A percentile compares a stretch with the other conserved stretches of the same genome.
Evolutionary conservation across 1,140 invertebrate species (phyloP).

Genomic region (Euwallacea fornicatus): DNA sequence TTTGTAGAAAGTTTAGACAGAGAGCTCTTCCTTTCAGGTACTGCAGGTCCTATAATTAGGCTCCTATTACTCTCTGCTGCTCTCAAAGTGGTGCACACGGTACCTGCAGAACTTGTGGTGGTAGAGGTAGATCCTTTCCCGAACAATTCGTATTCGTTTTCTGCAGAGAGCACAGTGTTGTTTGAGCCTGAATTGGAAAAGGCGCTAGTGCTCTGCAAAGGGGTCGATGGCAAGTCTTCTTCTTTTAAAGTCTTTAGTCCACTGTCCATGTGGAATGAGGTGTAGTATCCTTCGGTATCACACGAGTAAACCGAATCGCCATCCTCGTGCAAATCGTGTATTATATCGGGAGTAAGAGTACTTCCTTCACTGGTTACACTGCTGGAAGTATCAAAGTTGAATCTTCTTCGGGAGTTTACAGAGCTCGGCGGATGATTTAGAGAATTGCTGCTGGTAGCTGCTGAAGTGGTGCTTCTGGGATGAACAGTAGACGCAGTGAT

Average conservation of each 20-base stretch:
- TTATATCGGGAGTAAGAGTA: slow-evolving; percentile 80
- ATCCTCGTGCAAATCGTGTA: slow-evolving; percentile 74
- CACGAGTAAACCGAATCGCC: slow-evolving; percentile 93
- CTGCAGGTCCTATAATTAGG: slow-evolving; percentile 65
- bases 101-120: slow-evolving; percentile 86
- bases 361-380: slow-evolving; percentile 79
- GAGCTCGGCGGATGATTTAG: slow-evolving; percentile 69
- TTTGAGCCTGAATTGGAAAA: slow-evolving; percentile 60
- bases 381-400: slow-evolving; percentile 69
- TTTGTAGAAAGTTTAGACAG: slow-evolving; percentile 56
- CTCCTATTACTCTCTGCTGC: slow-evolving; percentile 61
- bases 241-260: slow-evolving; percentile 84
- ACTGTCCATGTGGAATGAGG: slow-evolving; percentile 94
- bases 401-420: slow-evolving; percentile 65
- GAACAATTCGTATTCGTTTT: slow-evolving; percentile 87
- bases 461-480: slow-evolving; percentile 68
- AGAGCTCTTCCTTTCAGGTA: slow-evolving; percentile 76
- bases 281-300: slow-evolving; percentile 96
- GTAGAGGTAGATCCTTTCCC: slow-evolving; percentile 86
- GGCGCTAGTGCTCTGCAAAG: slow-evolving; percentile 64
- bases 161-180: slow-evolving; percentile 65
- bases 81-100: slow-evolving; percentile 79
- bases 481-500: slow-evolving; percentile 73
- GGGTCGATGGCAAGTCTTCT: slow-evolving; percentile 69
- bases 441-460: slow-evolving; percentile 67